phyloP scores from a whole-genome alignment of 1,140 invertebrate species.

The Drosophila melanica region DNA sequence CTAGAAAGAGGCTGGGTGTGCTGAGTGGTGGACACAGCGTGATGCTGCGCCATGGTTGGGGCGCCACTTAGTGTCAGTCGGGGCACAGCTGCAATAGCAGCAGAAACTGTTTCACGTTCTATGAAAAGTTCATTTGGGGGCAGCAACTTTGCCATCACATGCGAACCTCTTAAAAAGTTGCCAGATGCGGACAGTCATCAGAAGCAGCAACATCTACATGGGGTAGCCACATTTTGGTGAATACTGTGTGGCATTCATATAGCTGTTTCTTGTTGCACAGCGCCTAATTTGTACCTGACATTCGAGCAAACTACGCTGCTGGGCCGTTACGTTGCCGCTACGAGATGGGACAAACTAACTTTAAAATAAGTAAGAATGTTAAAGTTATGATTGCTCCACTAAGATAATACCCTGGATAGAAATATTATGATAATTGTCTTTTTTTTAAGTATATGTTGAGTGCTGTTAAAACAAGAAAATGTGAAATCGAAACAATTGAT shows the following conservation, averaged over 20 bases:
- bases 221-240: slow-evolving; percentile 18
- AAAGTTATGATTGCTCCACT: background rate
- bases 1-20: background rate
- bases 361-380: background rate
- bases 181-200: slow-evolving; percentile 58
- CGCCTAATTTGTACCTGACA: slow-evolving; percentile 29
- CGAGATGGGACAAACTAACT: background rate
- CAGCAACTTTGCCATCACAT: slow-evolving; percentile 26
- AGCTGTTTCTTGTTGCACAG: slow-evolving; percentile 21
- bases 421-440: background rate
- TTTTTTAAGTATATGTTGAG: background rate
- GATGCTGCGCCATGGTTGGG: slow-evolving; percentile 63
- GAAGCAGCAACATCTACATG: slow-evolving; percentile 16
- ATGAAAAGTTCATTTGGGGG: slow-evolving; percentile 66
- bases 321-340: background rate
- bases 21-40: slow-evolving; percentile 15
- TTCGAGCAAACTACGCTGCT: slow-evolving; percentile 16
- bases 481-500: too few species aligned
- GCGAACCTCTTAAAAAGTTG: slow-evolving; percentile 42
- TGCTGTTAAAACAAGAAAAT: too few species aligned
- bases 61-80: slow-evolving; percentile 67
- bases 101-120: slow-evolving; percentile 21
- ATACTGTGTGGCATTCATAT: slow-evolving; percentile 8
- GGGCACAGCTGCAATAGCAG: slow-evolving; percentile 41
- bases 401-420: background rate